Evolutionary conservation across 2,797 vertebrate genomes (phyloP).

Genomic region (Aphelocoma californica): DNA sequence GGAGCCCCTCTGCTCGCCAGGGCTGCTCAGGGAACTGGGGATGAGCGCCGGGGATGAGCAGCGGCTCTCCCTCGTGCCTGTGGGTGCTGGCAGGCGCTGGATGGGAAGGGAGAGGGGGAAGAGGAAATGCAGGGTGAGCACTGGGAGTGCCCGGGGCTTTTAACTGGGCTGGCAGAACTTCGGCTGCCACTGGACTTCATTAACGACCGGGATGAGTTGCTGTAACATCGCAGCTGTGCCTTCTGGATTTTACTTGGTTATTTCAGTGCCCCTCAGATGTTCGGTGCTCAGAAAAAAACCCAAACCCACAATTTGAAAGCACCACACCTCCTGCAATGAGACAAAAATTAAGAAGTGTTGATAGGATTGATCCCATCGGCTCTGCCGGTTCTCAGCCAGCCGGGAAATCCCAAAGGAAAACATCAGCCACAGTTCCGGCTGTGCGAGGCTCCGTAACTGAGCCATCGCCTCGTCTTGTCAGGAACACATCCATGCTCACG

Average conservation of each 20-base stretch:
- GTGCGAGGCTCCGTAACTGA: not conserved
- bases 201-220: not conserved
- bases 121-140: not conserved
- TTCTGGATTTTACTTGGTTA: not conserved
- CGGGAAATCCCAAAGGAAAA: not conserved
- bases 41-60: no score
- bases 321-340: not conserved
- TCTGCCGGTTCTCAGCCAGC: not conserved
- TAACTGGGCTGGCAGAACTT: not conserved
- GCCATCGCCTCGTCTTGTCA: not conserved
- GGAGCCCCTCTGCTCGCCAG: not conserved
- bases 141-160: not conserved
- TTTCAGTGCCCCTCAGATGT: not conserved
- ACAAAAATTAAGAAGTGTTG: not conserved
- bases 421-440: not conserved
- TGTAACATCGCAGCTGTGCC: not conserved
- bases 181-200: not conserved
- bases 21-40: not conserved
- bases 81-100: not conserved
- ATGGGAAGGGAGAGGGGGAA: not conserved
- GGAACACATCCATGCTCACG: not conserved
- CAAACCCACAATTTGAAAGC: not conserved
- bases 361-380: not conserved
- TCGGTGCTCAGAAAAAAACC: not conserved
- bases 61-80: not conserved